A percentile compares a stretch with the other conserved stretches of the same genome.
These are phyloP conservation scores for Thryonomys swinderianus DNA, from an alignment of 2,113 vertebrate species.

Conservation along the genomic window DNA sequence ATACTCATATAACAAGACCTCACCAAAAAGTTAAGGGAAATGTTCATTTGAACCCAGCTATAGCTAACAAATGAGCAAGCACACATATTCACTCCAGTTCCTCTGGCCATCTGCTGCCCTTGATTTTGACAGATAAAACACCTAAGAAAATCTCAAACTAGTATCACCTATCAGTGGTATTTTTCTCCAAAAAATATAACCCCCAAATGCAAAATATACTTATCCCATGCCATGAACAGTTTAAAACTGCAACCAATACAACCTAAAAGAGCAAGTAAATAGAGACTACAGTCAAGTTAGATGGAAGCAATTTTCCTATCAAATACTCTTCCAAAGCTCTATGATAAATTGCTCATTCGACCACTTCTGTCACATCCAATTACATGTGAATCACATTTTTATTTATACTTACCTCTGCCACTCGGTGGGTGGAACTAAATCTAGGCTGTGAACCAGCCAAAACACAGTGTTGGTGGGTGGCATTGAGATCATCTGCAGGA, in stretches of 20 bases:
- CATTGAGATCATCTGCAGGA: conserved; percentile 94
- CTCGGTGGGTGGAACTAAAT: conserved; percentile 97
- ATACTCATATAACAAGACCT: conserved; percentile 43
- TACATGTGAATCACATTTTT: neutral
- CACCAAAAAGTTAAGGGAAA: conserved; percentile 54
- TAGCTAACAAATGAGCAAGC: neutral
- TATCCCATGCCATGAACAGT: neutral
- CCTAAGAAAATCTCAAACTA: conserved; percentile 45
- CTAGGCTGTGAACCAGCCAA: conserved; percentile 93
- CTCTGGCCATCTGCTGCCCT: neutral
- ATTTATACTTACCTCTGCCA: conserved; percentile 93
- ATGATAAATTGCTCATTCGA: conserved; percentile 57
- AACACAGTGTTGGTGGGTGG: conserved; percentile 97
- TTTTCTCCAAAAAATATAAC: conserved; percentile 49
- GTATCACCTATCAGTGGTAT: conserved; percentile 1
- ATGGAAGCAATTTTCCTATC: conserved; percentile 69
- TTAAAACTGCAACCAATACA: conserved; percentile 26
- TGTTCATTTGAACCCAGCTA: neutral
- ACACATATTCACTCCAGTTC: neutral
- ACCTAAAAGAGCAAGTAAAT: conserved; percentile 57
- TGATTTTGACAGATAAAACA: conserved; percentile 36
- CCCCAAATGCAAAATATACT: conserved; percentile 53
- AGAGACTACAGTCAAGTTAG: conserved; percentile 10
- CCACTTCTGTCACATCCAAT: conserved; percentile 43
- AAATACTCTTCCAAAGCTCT: conserved; percentile 60